Percentiles rank a stretch among this genome's conserved stretches.
Conservation (phyloP, 2,113 vertebrate genomes). For the Montifringilla adamsi region DNA sequence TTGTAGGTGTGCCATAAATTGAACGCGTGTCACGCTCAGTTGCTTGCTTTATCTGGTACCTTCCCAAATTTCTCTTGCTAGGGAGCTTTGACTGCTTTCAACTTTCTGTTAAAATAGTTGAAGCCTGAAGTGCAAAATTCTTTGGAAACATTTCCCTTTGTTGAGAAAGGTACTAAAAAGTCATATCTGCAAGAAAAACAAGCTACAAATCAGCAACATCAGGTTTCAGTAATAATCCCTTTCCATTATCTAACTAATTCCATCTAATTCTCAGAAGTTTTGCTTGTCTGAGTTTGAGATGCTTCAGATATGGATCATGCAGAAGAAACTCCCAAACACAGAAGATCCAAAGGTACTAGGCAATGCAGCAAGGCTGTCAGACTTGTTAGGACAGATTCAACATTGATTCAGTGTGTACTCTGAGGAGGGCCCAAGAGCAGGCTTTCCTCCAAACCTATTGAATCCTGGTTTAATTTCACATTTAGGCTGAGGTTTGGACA, state of each 20-base stretch:
- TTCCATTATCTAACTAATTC: conserved; percentile 37
- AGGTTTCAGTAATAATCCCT: conserved; percentile 23
- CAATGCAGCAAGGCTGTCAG: neutral
- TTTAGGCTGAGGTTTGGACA: conserved; percentile 59
- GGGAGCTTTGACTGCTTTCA: neutral
- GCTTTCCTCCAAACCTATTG: conserved; percentile 55
- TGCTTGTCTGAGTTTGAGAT: neutral
- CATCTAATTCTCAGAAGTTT: neutral
- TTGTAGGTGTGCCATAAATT: neutral
- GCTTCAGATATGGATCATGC: neutral
- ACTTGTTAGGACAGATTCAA: conserved; percentile 36
- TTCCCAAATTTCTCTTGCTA: neutral
- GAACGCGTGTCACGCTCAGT: neutral
- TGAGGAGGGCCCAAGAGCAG: conserved; percentile 27
- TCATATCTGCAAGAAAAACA: conserved; percentile 17
- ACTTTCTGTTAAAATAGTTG: neutral
- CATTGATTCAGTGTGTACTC: neutral
- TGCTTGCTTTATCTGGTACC: neutral
- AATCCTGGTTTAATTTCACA: conserved; percentile 14
- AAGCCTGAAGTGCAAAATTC: neutral
- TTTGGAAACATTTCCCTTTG: neutral
- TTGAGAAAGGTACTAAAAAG: neutral
- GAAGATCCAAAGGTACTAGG: neutral
- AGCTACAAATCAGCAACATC: conserved; percentile 4
- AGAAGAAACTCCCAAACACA: neutral